These are phyloP conservation scores for Neodiprion lecontei DNA, from an alignment of 1,140 invertebrate species.

Conservation along the genomic window DNA sequence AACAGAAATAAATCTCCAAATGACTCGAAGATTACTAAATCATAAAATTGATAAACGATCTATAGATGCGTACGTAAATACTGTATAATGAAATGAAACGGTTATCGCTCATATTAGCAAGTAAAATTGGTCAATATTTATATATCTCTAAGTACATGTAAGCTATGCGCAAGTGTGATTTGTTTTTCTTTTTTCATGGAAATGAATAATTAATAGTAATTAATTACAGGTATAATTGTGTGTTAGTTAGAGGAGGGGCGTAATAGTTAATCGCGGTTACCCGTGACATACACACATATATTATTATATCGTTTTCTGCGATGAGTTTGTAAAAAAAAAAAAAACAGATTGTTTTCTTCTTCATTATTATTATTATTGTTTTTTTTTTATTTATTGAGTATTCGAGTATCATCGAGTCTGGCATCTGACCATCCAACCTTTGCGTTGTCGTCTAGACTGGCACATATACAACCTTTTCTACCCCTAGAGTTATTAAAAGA, in stretches of 20 bases:
- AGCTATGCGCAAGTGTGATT: too few species aligned
- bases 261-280: too few species aligned
- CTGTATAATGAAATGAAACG: too few species aligned
- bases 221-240: background rate
- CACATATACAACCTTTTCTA: slow-evolving; percentile 44
- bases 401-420: slow-evolving; percentile 37
- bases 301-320: background rate
- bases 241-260: too few species aligned
- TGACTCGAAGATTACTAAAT: too few species aligned
- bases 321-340: slow-evolving; percentile 7
- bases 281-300: too few species aligned
- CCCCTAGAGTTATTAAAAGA: slow-evolving; percentile 39
- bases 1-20: too few species aligned
- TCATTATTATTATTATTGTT: background rate
- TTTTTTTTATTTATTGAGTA: slow-evolving; percentile 26
- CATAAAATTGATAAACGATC: too few species aligned
- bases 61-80: too few species aligned
- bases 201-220: background rate
- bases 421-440: slow-evolving; percentile 10
- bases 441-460: slow-evolving; percentile 39
- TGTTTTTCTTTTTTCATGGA: background rate
- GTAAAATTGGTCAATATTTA: too few species aligned
- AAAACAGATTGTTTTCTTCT: background rate
- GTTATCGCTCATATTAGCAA: too few species aligned
- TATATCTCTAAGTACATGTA: too few species aligned